phyloP scores from a whole-genome alignment of 1,140 invertebrate species.

The Drosophila carrolli region DNA sequence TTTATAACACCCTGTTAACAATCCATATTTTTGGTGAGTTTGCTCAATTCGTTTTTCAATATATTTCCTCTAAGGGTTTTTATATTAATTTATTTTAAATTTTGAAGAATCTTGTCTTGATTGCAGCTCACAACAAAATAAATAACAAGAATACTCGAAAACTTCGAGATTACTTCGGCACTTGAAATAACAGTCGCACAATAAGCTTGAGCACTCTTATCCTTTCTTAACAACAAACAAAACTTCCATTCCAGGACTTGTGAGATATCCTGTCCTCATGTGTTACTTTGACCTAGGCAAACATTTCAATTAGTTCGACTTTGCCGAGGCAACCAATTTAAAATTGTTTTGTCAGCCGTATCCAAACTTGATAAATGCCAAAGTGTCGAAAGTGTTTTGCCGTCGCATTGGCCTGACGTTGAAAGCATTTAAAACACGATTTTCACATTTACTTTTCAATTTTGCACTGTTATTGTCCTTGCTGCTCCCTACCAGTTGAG shows the following conservation, averaged over 20 bases:
- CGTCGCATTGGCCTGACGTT: conserved; percentile 54
- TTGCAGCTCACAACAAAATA: not conserved
- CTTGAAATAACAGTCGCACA: conserved; percentile 8
- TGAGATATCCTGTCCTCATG: conserved; percentile 49
- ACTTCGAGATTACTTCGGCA: not conserved
- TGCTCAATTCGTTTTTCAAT: too few relatives aligned
- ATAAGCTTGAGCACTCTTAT: conserved; percentile 12
- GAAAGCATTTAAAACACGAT: conserved; percentile 77
- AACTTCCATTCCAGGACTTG: conserved; percentile 29
- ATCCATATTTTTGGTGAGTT: too few relatives aligned
- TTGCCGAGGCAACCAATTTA: conserved; percentile 49
- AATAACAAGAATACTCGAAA: not conserved
- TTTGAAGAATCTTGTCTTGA: not conserved
- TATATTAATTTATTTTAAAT: not conserved
- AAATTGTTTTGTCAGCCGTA: conserved; percentile 70
- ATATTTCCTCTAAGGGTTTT: too few relatives aligned
- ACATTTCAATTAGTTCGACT: conserved; percentile 71
- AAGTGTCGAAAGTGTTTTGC: conserved; percentile 58
- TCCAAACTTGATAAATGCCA: conserved; percentile 71
- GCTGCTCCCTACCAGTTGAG: conserved; percentile 30
- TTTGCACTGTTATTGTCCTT: conserved; percentile 58
- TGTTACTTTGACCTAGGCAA: conserved; percentile 52
- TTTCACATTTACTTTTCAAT: conserved; percentile 78
- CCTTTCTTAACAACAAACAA: conserved; percentile 10
- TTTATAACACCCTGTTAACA: too few relatives aligned